Evolutionary conservation across 1,140 invertebrate genomes (phyloP), one percentile per base, ranked within the genome.

Genomic region (Caenorhabditis briggsae): DNA sequence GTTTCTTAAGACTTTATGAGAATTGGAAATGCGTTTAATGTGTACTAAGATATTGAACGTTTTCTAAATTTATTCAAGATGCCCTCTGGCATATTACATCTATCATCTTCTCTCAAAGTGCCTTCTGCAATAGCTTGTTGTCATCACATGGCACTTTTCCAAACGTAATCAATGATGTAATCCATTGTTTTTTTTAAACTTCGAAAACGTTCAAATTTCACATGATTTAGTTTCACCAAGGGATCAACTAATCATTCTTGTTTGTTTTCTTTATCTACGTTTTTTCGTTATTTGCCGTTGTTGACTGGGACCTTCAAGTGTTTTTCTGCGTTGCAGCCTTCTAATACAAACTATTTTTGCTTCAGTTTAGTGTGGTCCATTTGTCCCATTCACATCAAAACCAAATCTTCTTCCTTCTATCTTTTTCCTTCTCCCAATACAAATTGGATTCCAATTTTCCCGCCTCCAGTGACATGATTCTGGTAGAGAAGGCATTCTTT

Each of bases 341-440:
- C 70, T 50, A 78, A 78, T 78, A 53, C 70, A 78, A 78, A 78
- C 70, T 48, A 78, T 78, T 78, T 78, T 78, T 53, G 64, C 41
- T n/a, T 70, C 18, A 18, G 64, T 33, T 50, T 53, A 50, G 43
- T 78, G 70, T 78, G 70, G 64, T 46, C 64, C 33, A 41, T 70
- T 70, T 70, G 64, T 70, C 41, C 18, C 12, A 18, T 41, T 2
- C 14, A 14, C 46, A 46, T 41, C 64, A 70, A 25, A 64, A 7
- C 11, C 61, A 25, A 78, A 78, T 78, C 70, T 25, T 78, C 20
- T 78, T 46, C 64, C 41, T 58, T 58, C 56, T 61, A 20, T 18
- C n/a, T 78, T 23, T 78, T 23, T n/a, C 41, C 18, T 50, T 50
- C 70, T 2, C 50, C 50, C 11, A 53, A 53, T 41, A 50, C 70